These are phyloP conservation scores for Troides helena DNA, from an alignment of 2,888 invertebrate species.

Conservation along the genomic window DNA sequence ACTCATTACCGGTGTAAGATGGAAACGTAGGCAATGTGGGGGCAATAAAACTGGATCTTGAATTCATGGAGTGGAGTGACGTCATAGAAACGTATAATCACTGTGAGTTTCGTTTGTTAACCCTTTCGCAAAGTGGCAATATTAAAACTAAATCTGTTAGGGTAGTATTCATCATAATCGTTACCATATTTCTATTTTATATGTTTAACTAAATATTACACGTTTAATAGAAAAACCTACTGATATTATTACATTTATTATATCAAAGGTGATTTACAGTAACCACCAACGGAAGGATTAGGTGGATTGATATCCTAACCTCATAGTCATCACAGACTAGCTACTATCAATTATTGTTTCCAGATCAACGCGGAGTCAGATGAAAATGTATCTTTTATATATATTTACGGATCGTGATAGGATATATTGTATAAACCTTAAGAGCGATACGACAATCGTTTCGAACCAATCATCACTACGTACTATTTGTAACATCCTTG, in stretches of 20 bases:
- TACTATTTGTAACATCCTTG: slow-evolving; percentile 14
- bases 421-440: not conserved
- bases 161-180: not conserved
- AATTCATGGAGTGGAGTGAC: slow-evolving; percentile 16
- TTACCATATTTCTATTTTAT: too few relatives aligned
- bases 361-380: too few relatives aligned
- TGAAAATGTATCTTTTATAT: too few relatives aligned
- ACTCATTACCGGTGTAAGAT: slow-evolving; percentile 23
- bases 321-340: too few relatives aligned
- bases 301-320: too few relatives aligned
- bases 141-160: not conserved
- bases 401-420: not conserved
- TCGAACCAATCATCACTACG: not conserved
- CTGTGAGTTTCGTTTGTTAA: not conserved
- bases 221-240: too few relatives aligned
- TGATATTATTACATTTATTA: too few relatives aligned
- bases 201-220: too few relatives aligned
- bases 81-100: slow-evolving; percentile 8
- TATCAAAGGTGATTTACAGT: too few relatives aligned
- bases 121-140: not conserved
- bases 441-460: slow-evolving; percentile 10
- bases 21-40: slow-evolving; percentile 1
- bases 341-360: too few relatives aligned
- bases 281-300: too few relatives aligned
- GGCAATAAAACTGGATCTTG: slow-evolving; percentile 23